Evolutionary conservation across 2,888 invertebrate species (phyloP).

Genomic region (Idaea dimidiata): DNA sequence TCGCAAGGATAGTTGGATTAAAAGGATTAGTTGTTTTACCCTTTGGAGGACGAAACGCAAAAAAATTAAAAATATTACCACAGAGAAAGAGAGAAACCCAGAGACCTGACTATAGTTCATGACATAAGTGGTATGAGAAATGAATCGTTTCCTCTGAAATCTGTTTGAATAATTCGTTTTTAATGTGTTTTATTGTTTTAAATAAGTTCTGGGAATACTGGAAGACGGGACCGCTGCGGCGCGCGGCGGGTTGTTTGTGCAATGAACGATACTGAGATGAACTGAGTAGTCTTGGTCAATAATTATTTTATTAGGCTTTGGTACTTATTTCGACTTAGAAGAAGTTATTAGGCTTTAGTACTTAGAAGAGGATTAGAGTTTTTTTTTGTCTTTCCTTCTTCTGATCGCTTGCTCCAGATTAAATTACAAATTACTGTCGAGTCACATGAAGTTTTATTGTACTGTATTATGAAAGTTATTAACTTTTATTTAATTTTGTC

Average conservation of each 20-base stretch:
- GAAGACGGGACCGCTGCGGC: background rate
- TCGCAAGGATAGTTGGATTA: no score
- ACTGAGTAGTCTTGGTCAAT: background rate
- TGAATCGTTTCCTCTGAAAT: background rate
- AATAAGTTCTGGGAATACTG: background rate
- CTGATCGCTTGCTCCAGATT: no score
- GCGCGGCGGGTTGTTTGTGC: background rate
- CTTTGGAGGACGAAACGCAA: no score
- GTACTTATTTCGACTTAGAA: background rate
- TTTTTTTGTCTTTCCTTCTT: background rate
- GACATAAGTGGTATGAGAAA: background rate
- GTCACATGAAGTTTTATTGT: no score
- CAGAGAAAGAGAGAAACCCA: no score
- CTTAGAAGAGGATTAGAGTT: background rate
- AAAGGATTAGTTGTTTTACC: no score
- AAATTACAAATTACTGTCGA: no score
- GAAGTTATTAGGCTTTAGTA: background rate
- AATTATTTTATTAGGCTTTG: background rate
- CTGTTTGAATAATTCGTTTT: background rate
- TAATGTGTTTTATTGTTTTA: background rate
- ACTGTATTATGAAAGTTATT: no score
- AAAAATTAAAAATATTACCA: no score
- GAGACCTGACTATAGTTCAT: no score
- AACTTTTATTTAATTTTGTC: no score
- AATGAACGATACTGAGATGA: background rate